phyloP scores from a whole-genome alignment of 1,140 invertebrate genomes.

The Hypothenemus hampei region DNA sequence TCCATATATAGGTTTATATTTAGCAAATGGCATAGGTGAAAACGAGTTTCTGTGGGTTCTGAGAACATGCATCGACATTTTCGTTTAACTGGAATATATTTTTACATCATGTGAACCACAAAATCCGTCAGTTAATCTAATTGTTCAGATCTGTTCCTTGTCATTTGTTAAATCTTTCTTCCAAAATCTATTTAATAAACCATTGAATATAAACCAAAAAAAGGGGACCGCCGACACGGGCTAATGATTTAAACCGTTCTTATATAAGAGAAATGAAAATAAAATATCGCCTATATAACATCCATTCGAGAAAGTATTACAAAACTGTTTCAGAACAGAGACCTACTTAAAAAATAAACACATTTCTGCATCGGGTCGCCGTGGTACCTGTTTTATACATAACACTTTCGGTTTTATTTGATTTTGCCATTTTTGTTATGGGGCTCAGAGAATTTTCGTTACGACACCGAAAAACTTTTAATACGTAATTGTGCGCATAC shows the following conservation, averaged over 20 bases:
- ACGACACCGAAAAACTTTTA: too few species aligned
- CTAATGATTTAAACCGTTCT: neutral
- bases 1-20: too few species aligned
- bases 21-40: too few species aligned
- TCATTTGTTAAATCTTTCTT: too few species aligned
- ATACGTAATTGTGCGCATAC: too few species aligned
- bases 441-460: neutral
- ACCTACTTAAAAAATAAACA: constrained; percentile 24
- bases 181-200: neutral
- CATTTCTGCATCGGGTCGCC: constrained; percentile 15
- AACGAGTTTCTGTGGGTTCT: too few species aligned
- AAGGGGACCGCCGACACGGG: constrained; percentile 5
- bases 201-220: neutral
- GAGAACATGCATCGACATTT: too few species aligned
- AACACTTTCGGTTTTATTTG: constrained; percentile 19
- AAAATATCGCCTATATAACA: constrained; percentile 15
- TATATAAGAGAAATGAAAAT: constrained; percentile 14
- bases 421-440: constrained; percentile 13
- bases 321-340: constrained; percentile 10
- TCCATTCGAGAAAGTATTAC: constrained; percentile 21
- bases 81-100: too few species aligned
- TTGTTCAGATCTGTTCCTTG: too few species aligned
- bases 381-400: constrained; percentile 3
- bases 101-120: too few species aligned
- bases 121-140: too few species aligned